Percentiles rank a stretch among this genome's conserved stretches.
Evolutionary conservation across 2,888 invertebrate genomes (phyloP).

Genomic region (Drosophila cracens): DNA sequence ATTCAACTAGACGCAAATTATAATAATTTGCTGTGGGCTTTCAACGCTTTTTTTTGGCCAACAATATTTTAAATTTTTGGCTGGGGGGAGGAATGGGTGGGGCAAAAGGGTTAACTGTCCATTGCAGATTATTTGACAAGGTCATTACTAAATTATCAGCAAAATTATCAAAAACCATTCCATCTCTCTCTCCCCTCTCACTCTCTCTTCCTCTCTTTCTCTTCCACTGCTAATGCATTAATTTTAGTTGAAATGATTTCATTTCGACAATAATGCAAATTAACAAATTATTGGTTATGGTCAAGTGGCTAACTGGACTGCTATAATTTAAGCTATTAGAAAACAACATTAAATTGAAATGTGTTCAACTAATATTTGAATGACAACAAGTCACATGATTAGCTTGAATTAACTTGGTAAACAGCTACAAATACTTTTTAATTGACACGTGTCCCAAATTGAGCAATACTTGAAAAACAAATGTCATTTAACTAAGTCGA

Average conservation of each 20-base stretch:
- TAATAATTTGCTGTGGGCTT: conserved; percentile 30
- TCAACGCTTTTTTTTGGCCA: conserved; percentile 18
- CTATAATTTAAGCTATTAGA: background rate
- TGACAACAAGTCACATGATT: conserved; percentile 13
- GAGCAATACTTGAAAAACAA: background rate
- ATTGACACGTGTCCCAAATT: conserved; percentile 20
- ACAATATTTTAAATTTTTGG: conserved; percentile 28
- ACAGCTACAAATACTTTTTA: background rate
- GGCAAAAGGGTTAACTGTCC: conserved; percentile 4
- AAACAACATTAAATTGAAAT: conserved; percentile 6
- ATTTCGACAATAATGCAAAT: conserved; percentile 6
- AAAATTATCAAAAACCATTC: conserved; percentile 15
- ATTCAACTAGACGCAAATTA: conserved; percentile 49
- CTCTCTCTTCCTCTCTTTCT: background rate
- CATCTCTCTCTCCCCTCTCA: background rate
- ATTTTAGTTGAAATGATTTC: background rate
- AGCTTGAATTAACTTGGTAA: conserved; percentile 15
- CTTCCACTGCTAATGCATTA: background rate
- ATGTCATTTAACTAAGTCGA: background rate
- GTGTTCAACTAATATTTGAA: conserved; percentile 2
- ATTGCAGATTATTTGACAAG: conserved; percentile 44
- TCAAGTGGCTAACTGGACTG: conserved; percentile 7
- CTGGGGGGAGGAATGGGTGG: background rate
- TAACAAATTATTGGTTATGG: conserved; percentile 37
- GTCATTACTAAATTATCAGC: conserved; percentile 46